Evolutionary conservation across 2,888 invertebrate species (phyloP).

Genomic region (Lasioglossum vierecki): DNA sequence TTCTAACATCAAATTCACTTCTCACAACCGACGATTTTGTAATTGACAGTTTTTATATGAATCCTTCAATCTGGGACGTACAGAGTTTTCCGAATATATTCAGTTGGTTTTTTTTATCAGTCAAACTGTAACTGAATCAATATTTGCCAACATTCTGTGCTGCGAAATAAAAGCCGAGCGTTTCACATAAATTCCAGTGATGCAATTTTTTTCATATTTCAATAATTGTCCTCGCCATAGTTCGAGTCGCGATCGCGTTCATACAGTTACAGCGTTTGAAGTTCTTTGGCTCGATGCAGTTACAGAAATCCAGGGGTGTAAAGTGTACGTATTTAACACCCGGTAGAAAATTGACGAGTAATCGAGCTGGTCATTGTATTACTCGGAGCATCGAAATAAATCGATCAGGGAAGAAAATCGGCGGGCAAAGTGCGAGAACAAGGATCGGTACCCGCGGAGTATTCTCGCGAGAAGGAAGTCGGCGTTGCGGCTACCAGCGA

Average conservation of each 20-base stretch:
- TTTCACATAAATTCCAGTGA: neutral
- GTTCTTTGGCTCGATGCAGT: too few relatives aligned
- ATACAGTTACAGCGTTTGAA: too few relatives aligned
- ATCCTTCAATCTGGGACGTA: neutral
- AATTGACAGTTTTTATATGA: neutral
- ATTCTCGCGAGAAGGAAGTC: neutral
- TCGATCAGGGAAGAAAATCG: neutral
- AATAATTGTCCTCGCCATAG: neutral
- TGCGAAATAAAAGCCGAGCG: neutral
- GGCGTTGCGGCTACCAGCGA: slow-evolving; percentile 36
- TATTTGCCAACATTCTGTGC: neutral
- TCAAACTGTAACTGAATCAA: neutral
- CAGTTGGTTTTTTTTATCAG: neutral
- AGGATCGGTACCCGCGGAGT: neutral
- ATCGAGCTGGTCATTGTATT: neutral
- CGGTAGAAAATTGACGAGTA: neutral
- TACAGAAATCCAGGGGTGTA: neutral
- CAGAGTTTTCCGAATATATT: neutral
- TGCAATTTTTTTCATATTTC: neutral
- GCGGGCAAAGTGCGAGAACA: neutral
- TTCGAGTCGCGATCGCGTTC: neutral
- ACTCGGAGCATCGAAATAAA: neutral
- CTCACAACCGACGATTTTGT: neutral
- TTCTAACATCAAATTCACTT: neutral
- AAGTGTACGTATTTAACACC: neutral